phyloP scores from a whole-genome alignment of 2,888 invertebrate genomes.

The Perizoma affinitatum region DNA sequence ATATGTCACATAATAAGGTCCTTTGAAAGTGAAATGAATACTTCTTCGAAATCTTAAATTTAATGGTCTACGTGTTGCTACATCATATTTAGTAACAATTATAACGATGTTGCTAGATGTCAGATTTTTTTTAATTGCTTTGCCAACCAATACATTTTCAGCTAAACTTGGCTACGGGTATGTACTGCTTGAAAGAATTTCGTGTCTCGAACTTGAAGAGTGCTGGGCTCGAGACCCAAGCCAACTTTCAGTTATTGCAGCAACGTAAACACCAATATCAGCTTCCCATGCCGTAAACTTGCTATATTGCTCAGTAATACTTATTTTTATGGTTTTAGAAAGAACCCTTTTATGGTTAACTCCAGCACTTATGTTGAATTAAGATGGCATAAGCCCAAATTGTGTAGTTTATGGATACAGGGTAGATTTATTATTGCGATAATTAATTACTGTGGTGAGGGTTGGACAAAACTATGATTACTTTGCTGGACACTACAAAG shows the following conservation, averaged over 20 bases:
- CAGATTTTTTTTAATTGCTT: no score
- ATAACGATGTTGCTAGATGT: no score
- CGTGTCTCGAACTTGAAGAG: constrained; percentile 9
- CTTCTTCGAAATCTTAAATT: no score
- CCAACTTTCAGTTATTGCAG: constrained; percentile 55
- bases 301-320: constrained; percentile 42
- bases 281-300: constrained; percentile 42
- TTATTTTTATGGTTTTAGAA: constrained; percentile 43
- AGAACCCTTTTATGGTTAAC: constrained; percentile 44
- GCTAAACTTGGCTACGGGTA: no score
- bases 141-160: no score
- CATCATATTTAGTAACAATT: no score
- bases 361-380: constrained; percentile 40
- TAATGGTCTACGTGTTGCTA: no score
- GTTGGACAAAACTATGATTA: no score
- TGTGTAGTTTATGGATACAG: constrained; percentile 39
- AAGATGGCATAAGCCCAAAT: constrained; percentile 42
- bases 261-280: constrained; percentile 61
- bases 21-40: no score
- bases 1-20: no score
- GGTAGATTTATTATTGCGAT: constrained; percentile 28
- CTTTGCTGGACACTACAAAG: no score
- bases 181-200: neutral
- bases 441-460: constrained; percentile 1
- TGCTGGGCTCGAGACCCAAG: neutral